Evolutionary conservation across 2,113 vertebrate genomes (phyloP), one percentile per base, ranked within the genome.

Genomic region (Neotoma lepida): DNA sequence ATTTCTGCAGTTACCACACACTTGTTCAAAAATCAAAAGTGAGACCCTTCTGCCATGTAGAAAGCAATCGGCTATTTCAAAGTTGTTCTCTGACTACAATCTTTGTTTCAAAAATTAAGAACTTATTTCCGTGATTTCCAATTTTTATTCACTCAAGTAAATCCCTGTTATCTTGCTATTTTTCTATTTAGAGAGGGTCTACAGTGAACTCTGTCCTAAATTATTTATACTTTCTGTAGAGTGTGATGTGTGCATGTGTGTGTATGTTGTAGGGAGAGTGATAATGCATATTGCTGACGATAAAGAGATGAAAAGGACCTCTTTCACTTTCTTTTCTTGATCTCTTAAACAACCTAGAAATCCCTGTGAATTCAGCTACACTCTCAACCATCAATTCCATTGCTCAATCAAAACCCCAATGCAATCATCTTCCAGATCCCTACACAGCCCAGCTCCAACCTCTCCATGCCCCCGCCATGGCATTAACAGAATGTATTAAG

Each of bases 401-500:
- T 49, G n/a, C 30, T 95, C 94, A 81, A 0, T 94, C 91, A 95
- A 82, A 94, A 88, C 54, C 63, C 46, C 73, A 56, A 9, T 5
- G 17, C 76, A 77, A 33, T 93, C 68, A 70, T 73, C 87, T 86
- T 91, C 64, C 17, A 44, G 90, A 76, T 94, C 66, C 84, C 30
- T 63, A 28, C 46, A 28, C 8, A 56, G 39, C 68, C 12, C 61
- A 30, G 41, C 85, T n/a, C 63, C 68, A 88, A 88, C 84, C 49
- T 87, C 86, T 89, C 82, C 24, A 41, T 44, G 2, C 49, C 4
- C 6, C 70, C 86, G 26, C 95, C 77, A 51, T 0, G 2, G 91
- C 95, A 90, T 95, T 96, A 97, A 84, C 95, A 90, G 96, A 89
- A 41, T 63, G 93, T 86, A 76, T 95, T 96, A 80, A 86, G 97